Conservation (phyloP, 35 echinoderm and acorn worm species). For the Diadema setosum region DNA sequence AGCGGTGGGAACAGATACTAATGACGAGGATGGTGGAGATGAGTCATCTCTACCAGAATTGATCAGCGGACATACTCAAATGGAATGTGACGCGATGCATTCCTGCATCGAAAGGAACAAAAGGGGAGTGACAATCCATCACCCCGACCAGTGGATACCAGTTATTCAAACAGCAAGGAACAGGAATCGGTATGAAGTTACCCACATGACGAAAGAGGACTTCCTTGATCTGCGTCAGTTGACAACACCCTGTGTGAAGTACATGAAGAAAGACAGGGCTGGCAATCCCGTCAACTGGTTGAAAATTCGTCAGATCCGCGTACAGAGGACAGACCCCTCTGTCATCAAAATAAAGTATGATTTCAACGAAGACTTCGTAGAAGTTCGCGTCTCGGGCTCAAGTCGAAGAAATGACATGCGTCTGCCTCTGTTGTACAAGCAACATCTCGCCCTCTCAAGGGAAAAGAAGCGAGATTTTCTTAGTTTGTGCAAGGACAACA, state of each 20-base stretch:
- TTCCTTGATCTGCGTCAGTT: conserved; percentile 1
- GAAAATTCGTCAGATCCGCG: background rate
- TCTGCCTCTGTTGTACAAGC: background rate
- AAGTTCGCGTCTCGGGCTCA: background rate
- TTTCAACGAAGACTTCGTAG: background rate
- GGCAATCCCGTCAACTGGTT: background rate
- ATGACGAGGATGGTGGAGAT: background rate
- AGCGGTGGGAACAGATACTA: background rate
- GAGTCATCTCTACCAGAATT: no score
- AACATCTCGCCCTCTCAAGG: background rate
- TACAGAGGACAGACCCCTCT: background rate
- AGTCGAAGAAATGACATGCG: background rate
- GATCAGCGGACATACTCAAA: conserved; percentile 19
- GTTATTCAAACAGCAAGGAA: conserved; percentile 6
- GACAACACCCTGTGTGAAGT: background rate
- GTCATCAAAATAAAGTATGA: background rate
- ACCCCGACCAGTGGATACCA: conserved; percentile 17
- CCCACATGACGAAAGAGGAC: background rate
- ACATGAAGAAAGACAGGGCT: background rate
- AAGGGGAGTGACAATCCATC: background rate
- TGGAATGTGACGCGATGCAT: conserved; percentile 41
- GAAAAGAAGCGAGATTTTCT: background rate
- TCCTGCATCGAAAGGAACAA: conserved; percentile 6
- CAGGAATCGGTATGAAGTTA: conserved; percentile 5
- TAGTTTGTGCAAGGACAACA: no score